phyloP scores from a whole-genome alignment of 2,888 invertebrate genomes.

The Formica aserva region DNA sequence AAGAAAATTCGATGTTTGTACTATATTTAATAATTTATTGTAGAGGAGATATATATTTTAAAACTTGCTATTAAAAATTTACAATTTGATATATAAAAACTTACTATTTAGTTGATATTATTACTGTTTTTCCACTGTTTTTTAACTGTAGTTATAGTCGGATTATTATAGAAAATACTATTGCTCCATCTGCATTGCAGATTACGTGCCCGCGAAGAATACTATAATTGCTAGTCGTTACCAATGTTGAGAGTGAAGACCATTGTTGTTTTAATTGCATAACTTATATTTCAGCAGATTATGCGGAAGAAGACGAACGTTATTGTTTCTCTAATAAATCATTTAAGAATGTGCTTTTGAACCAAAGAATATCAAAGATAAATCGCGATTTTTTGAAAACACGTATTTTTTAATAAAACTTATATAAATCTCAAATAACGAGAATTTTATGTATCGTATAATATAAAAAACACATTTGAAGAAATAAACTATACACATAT shows the following conservation, averaged over 20 bases:
- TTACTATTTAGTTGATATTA: not conserved
- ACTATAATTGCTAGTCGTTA: constrained; percentile 70
- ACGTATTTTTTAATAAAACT: not conserved
- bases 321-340: not conserved
- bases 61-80: no score
- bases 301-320: constrained; percentile 59
- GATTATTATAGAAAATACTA: not conserved
- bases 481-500: not conserved
- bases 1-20: not conserved
- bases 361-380: not conserved
- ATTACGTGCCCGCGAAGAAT: constrained; percentile 60
- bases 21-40: not conserved
- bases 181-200: not conserved
- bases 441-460: no score
- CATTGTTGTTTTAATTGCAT: constrained; percentile 75
- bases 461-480: not conserved
- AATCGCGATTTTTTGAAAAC: not conserved
- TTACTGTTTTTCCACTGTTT: not conserved
- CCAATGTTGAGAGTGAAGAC: constrained; percentile 63
- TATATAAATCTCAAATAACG: not conserved
- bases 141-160: not conserved
- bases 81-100: not conserved
- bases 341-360: not conserved
- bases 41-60: not conserved
- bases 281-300: constrained; percentile 64